A percentile compares a stretch with the other conserved stretches of the same genome.
Evolutionary conservation across 92 coral and sea anemone species (phyloP).

Genomic region (Siderastrea siderea): DNA sequence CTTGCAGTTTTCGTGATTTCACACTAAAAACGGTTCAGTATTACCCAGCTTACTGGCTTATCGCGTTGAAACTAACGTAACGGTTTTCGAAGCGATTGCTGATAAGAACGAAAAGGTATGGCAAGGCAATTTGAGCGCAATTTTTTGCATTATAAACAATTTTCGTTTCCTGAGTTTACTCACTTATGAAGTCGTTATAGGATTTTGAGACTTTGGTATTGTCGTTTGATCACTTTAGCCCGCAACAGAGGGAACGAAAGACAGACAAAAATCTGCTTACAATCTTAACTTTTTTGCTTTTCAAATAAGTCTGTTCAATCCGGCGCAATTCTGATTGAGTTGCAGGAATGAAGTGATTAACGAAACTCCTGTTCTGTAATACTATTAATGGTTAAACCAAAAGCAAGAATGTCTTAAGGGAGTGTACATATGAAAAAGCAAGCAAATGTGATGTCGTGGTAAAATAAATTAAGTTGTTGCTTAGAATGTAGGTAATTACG

Average conservation of each 20-base stretch:
- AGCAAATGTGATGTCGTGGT: too few relatives aligned
- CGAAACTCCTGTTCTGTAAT: not conserved
- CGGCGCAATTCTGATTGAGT: not conserved
- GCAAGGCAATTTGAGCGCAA: not conserved
- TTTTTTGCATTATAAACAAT: not conserved
- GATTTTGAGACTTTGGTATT: slow-evolving; percentile 12
- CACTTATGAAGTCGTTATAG: slow-evolving; percentile 16
- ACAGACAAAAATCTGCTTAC: slow-evolving; percentile 19
- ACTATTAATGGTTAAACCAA: not conserved
- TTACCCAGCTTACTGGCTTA: not conserved
- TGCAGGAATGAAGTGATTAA: not conserved
- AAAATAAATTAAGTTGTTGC: too few relatives aligned
- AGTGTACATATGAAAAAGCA: not conserved
- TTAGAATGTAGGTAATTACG: too few relatives aligned
- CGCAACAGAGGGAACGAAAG: not conserved
- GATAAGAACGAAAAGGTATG: not conserved
- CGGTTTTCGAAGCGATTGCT: not conserved
- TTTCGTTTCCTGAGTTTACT: slow-evolving; percentile 25
- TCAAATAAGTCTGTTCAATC: not conserved
- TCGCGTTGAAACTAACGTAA: not conserved
- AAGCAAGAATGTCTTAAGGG: not conserved
- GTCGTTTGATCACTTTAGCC: not conserved
- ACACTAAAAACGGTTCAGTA: not conserved
- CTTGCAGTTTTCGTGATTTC: not conserved
- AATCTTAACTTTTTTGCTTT: not conserved